Base-by-base conservation (phyloP, 2,797 vertebrate genomes). In the Discoglossus pictus region DNA sequence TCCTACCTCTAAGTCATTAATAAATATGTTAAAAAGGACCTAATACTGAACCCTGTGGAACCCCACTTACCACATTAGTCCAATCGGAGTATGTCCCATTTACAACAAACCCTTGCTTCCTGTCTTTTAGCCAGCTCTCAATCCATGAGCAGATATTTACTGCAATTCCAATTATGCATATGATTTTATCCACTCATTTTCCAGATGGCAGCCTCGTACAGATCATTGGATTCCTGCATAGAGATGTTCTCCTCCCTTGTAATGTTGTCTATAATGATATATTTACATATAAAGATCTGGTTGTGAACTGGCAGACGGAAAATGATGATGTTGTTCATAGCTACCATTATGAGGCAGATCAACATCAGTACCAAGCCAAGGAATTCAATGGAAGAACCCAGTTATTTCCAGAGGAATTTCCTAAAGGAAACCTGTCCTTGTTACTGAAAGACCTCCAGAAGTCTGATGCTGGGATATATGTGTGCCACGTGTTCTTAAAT, bases 381-480 rank as follows among this genome's bases (percentile, higher is more conserved):
- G 7, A n/a, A 18, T 63, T 63, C 18, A 3, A 36, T 11, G 60
- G 25, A 11, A 50, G 68, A 15, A 70, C 60, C 11, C 34, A 51
- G 20, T 35, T 70, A 13, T 63, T 70, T 38, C 60, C 10, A 4
- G 1, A 2, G 7, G 60, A 63, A 23, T 56, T 70, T 15, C 12
- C 10, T 13, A 58, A 24, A 23, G 68, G 60, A 35, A 70, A 58
- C 20, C 17, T 53, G 13, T 18, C 51, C 3, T 43, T 70, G 2
- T 31, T 48, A 17, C 8, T 58, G 13, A 56, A 10, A 25, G 20
- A 3, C 10, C 5, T 47, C 21, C 7, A 9, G 4, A 9, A 3
- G 18, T 47, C 51, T 6, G 60, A 58, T n/a, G n/a, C 20, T 35
- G 68, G 68, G 7, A 70, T 48, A 17, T 58, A 58, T n/a, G 36